A percentile compares a stretch with the other conserved stretches of the same genome.
Evolutionary conservation across 2,888 invertebrate genomes (phyloP).

Genomic region (Leptarthrus brevirostris): DNA sequence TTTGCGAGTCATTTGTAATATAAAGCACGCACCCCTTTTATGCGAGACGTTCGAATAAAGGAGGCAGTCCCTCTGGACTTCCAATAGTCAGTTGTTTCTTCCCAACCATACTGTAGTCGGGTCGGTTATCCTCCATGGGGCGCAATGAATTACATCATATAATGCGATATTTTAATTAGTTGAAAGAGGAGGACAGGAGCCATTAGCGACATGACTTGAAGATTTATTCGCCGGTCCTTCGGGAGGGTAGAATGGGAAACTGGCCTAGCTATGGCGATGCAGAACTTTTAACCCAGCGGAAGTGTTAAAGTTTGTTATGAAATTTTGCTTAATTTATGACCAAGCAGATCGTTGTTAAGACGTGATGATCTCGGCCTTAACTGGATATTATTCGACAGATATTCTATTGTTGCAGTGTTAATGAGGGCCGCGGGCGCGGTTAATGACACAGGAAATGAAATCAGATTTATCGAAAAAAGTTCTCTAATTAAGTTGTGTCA

Average conservation of each 20-base stretch:
- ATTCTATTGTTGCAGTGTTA: neutral
- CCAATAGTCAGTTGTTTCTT: neutral
- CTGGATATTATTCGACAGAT: neutral
- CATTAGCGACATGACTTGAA: slow-evolving; percentile 43
- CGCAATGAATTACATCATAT: slow-evolving; percentile 45
- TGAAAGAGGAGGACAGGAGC: slow-evolving; percentile 44
- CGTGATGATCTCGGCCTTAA: slow-evolving; percentile 1
- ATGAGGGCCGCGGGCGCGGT: neutral
- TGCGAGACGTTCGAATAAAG: slow-evolving; percentile 30
- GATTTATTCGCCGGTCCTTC: slow-evolving; percentile 29
- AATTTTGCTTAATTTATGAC: slow-evolving; percentile 33
- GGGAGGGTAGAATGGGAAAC: slow-evolving; percentile 1
- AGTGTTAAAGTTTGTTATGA: slow-evolving; percentile 26
- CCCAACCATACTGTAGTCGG: slow-evolving; percentile 10
- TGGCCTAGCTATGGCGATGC: too few species aligned
- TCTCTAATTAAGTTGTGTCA: neutral
- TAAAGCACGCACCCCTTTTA: slow-evolving; percentile 46
- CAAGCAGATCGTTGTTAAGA: slow-evolving; percentile 21
- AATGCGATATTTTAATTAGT: slow-evolving; percentile 45
- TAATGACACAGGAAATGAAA: too few species aligned
- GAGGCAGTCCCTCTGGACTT: slow-evolving; percentile 36
- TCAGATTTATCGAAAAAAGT: neutral
- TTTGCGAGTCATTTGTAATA: slow-evolving; percentile 45
- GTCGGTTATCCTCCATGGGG: slow-evolving; percentile 28
- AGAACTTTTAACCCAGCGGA: slow-evolving; percentile 1